These are phyloP conservation scores for Anas platyrhynchos DNA, from an alignment of 2,113 vertebrate genomes.

Conservation along the genomic window DNA sequence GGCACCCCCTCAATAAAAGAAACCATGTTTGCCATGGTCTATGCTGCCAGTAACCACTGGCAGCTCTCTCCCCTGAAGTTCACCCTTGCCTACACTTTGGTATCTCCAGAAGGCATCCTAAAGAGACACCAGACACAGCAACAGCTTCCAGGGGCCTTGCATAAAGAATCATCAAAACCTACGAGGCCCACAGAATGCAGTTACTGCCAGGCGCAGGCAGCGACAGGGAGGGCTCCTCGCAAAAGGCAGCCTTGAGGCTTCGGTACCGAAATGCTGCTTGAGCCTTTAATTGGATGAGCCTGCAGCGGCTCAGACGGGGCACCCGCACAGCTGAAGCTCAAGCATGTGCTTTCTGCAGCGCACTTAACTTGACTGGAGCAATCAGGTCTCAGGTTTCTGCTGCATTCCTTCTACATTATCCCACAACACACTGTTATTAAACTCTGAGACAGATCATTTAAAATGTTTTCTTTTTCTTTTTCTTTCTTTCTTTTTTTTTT, in stretches of 20 bases:
- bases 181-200: rapidly evolving
- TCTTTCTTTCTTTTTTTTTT: background rate
- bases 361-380: background rate
- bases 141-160: background rate
- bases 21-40: background rate
- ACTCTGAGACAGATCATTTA: background rate
- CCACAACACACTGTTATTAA: background rate
- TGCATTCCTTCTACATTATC: slow-evolving; percentile 36
- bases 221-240: background rate
- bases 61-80: background rate
- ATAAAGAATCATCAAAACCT: background rate
- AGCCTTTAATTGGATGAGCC: background rate
- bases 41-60: background rate
- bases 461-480: background rate
- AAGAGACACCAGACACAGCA: background rate
- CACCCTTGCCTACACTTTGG: background rate
- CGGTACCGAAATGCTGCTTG: rapidly evolving
- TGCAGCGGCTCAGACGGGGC: background rate
- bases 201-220: background rate
- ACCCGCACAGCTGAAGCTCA: background rate
- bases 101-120: background rate
- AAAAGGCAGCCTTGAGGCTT: background rate
- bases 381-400: slow-evolving; percentile 15
- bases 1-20: background rate
- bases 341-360: background rate